Base-by-base conservation (phyloP, 2,888 invertebrate species). In the Dolichomitus sp. region DNA sequence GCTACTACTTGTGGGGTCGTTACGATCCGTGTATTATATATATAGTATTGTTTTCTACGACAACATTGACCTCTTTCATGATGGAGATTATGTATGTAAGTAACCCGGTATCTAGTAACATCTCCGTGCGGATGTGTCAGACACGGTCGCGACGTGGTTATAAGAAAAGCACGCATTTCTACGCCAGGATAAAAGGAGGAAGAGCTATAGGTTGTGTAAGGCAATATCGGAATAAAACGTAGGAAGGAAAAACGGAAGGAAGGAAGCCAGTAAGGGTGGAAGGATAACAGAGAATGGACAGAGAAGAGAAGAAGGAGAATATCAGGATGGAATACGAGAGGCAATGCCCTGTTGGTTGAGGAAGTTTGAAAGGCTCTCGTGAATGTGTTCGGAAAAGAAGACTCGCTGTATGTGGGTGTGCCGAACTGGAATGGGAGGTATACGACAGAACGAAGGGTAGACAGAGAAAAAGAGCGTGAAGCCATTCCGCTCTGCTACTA, bases 281-380 rank as follows among this genome's bases (percentile, higher is more conserved):
- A 30, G 50, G 37, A n/a, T 19, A 54, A 6, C 12, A 63, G 4
- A n/a, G 50, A 27, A 59, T 19, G 68, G 33, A 37, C 78, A 57
- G 76, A 74, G 81, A 63, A 73, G 75, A 77, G 65, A 74, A 81
- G 82, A 88, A 85, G 84, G 85, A 85, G 83, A 86, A 84, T 85
- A 84, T 50, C 63, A 75, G 30, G 80, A 68, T 73, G 57, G 23
- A 50, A 48, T 48, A 66, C 48, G 17, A 57, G 37, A 77, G 65
- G 75, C 57, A n/a, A 11, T 40, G 27, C 45, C 40, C 37, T 63
- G 84, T 42, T 50, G 42, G 57, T 61, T 17, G 48, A 42, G 48
- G 65, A 45, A 48, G 76, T 65, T 59, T 69, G 61, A 63, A 52
- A 75, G 42, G 68, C 66, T 54, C 33, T 19, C 61, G 73, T 50